Base-by-base conservation (phyloP, 2,797 vertebrate genomes). In the Enteromius treurensis region DNA sequence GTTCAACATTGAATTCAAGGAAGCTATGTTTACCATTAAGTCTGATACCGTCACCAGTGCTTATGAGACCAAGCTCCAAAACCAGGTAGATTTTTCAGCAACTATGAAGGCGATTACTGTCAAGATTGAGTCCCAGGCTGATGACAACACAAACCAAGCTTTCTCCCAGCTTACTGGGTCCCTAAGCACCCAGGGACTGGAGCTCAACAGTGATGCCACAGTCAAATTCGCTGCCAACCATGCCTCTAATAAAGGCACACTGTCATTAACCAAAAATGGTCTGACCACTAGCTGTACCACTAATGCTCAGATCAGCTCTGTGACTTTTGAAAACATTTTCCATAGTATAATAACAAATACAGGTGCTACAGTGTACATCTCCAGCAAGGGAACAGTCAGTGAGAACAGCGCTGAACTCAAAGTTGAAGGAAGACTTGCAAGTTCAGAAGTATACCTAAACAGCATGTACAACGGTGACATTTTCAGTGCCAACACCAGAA, bases 251-350 rank as follows among this genome's bases (percentile, higher is more conserved):
- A 99, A 96, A 80, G 95, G 95, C 60, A 95, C 96, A 0, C 83
- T 98, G 75, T 92, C 90, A 53, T 79, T 98, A 77, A 94, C 91
- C 85, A 90, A 21, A 13, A 92, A 96, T 3, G 96, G 96, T 70
- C 62, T 98, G 84, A 94, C 93, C 76, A 96, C 96, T 88, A 97
- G 95, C 14, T 94, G 95, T 34, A 97, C 94, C 6, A 98, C 96
- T 86, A 97, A 90, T 10, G 81, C 96, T 80, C 96, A 96, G 87
- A 90, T 92, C 45, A 95, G 91, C 80, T 95, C 94, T 14, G 21
- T 98, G 85, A 92, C 92, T 79, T 90, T 99, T 82, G 96, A 97
- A 90, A 96, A 95, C 79, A 93, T 96, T 88, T 93, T 98, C 90
- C 95, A 96, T 40, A 91, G 94, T 4, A 95, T 89, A 64, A 83